Base-by-base conservation (phyloP, 2,888 invertebrate species). In the Labia minor region DNA sequence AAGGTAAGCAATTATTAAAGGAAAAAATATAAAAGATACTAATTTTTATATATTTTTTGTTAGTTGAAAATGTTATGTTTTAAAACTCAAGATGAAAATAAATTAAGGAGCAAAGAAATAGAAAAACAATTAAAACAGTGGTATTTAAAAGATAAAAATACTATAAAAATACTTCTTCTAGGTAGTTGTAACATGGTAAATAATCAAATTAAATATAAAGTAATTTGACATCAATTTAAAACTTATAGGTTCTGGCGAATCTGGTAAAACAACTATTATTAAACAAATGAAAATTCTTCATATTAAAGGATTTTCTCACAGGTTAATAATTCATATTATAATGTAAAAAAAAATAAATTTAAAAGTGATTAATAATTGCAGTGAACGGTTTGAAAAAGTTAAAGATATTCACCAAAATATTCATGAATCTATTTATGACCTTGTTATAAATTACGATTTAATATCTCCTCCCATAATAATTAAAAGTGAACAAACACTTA, bases 271-370 rank as follows among this genome's bases (percentile, higher is more conserved):
- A 0, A 92, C 92, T 0, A 88, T 92, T 16, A 86, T 91, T 20
- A 92, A 92, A 74, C 92, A 92, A 77, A 92, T 92, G 91, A 88
- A 86, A 76, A 91, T 92, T 72, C 77, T 92, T 61, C 90, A 92
- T 74, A 85, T 90, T 3, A 86, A 89, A 74, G 91, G 89, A 65
- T 91, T 88, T 72, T 83, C 85, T 16, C 81, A 85, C 16, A 82
- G 83, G 90, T 90, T 81, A 80, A 81, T 79, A 37, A 37, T 61
- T 19, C 19, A 18, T 63, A 18, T 37, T 10, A 14, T 61, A 61
- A 61, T 20, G 67, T 65, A 19, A 65, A 16, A 63, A 49, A 18
- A 65, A 21, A 20, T 16, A 10, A 26, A 63, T 65, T 33, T n/a
- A n/a, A n/a, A n/a, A 33, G 18, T 19, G 21, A 11, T n/a, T 33